Conservation (phyloP, 2,797 vertebrate species). For the Caiman crocodilus region DNA sequence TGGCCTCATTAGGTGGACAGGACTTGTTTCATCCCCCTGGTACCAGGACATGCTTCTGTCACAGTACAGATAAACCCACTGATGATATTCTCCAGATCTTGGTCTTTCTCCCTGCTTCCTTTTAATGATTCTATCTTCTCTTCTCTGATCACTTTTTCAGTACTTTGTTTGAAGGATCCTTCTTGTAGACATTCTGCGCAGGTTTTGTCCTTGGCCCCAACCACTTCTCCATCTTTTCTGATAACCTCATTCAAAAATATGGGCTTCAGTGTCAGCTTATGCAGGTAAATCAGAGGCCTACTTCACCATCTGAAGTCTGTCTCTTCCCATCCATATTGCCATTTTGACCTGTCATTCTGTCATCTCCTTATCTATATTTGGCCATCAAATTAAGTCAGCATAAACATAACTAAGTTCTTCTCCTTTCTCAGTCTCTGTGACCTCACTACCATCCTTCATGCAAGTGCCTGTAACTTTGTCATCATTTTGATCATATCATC, state of each 20-base stretch:
- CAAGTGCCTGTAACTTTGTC: not conserved
- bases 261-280: not conserved
- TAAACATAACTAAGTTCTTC: not conserved
- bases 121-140: not conserved
- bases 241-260: not conserved
- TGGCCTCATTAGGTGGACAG: too few relatives aligned
- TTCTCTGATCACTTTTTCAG: not conserved
- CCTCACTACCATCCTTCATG: not conserved
- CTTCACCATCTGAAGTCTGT: not conserved
- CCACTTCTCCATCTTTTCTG: not conserved
- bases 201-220: not conserved
- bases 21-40: too few relatives aligned
- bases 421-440: not conserved
- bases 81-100: not conserved
- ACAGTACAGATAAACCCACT: too few relatives aligned
- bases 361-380: not conserved
- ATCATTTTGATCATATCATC: not conserved
- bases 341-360: not conserved
- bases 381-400: not conserved
- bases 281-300: not conserved
- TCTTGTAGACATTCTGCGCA: not conserved
- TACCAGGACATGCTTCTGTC: too few relatives aligned
- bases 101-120: not conserved
- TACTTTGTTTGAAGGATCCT: not conserved
- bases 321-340: not conserved